A percentile compares a stretch with the other conserved stretches of the same genome.
Evolutionary conservation across 2,888 invertebrate genomes (phyloP).

Genomic region (Acrobasis suavella): DNA sequence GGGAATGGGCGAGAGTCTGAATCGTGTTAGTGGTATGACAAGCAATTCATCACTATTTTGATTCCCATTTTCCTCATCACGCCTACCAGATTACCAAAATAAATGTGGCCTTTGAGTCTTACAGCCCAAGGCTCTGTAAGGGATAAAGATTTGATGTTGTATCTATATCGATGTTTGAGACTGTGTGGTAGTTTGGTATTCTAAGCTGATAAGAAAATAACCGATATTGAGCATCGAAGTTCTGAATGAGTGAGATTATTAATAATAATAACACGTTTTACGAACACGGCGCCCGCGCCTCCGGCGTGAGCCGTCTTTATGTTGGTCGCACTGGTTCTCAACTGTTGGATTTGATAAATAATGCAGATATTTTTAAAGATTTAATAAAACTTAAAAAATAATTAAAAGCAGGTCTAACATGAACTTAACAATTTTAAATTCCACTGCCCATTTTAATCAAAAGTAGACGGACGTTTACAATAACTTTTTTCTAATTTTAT

Average conservation of each 20-base stretch:
- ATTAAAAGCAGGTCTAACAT: neutral
- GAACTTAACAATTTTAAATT: neutral
- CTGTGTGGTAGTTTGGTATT: slow-evolving; percentile 15
- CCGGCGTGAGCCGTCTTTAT: slow-evolving; percentile 59
- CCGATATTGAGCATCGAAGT: slow-evolving; percentile 37
- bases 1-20: no score
- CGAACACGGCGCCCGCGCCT: slow-evolving; percentile 67
- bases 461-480: no score
- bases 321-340: slow-evolving; percentile 43
- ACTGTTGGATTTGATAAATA: slow-evolving; percentile 46
- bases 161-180: neutral
- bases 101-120: no score
- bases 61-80: no score
- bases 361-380: neutral
- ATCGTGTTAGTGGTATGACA: no score
- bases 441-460: no score
- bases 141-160: no score
- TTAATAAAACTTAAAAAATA: neutral
- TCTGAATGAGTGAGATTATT: slow-evolving; percentile 71
- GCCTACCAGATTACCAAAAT: no score
- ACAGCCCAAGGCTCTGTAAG: no score
- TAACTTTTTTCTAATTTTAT: no score
- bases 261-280: slow-evolving; percentile 78
- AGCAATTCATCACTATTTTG: no score
- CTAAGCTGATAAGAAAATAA: slow-evolving; percentile 21